Conservation (phyloP, 2,888 invertebrate species). For the Apodemia zela region DNA sequence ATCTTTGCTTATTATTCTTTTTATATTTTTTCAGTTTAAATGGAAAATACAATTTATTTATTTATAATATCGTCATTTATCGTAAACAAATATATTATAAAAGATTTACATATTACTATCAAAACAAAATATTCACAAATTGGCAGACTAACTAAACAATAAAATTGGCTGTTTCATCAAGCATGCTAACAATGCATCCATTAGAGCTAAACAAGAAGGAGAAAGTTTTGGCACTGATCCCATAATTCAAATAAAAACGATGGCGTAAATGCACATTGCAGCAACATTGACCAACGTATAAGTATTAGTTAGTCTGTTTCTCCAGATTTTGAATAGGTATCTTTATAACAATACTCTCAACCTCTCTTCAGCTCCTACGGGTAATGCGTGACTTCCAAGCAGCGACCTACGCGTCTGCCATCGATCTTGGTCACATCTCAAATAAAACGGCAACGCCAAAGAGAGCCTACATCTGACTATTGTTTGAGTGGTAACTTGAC, state of each 20-base stretch:
- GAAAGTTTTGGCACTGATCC: conserved; percentile 80
- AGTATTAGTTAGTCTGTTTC: conserved; percentile 72
- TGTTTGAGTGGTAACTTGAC: conserved; percentile 75
- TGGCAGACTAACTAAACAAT: conserved; percentile 81
- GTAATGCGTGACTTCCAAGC: conserved; percentile 40
- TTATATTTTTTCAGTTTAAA: conserved; percentile 80
- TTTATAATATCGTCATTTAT: conserved; percentile 80
- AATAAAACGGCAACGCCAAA: conserved; percentile 51
- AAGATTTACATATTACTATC: conserved; percentile 81
- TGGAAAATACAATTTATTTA: conserved; percentile 80
- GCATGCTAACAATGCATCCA: conserved; percentile 79
- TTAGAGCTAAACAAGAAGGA: conserved; percentile 79
- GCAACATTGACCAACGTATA: conserved; percentile 63
- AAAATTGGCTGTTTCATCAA: conserved; percentile 74
- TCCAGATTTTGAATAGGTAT: conserved; percentile 77
- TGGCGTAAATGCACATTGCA: conserved; percentile 78
- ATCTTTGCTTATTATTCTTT: conserved; percentile 80
- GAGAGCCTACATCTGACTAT: conserved; percentile 74
- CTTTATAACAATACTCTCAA: conserved; percentile 77
- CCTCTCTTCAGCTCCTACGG: conserved; percentile 72
- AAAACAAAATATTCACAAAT: conserved; percentile 81
- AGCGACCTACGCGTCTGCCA: conserved; percentile 5
- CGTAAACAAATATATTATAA: conserved; percentile 81
- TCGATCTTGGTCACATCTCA: conserved; percentile 14
- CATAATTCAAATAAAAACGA: conserved; percentile 71